A percentile compares a stretch with the other conserved stretches of the same genome.
Evolutionary conservation across 2,113 vertebrate species (phyloP).

Genomic region (Hyla sarda): DNA sequence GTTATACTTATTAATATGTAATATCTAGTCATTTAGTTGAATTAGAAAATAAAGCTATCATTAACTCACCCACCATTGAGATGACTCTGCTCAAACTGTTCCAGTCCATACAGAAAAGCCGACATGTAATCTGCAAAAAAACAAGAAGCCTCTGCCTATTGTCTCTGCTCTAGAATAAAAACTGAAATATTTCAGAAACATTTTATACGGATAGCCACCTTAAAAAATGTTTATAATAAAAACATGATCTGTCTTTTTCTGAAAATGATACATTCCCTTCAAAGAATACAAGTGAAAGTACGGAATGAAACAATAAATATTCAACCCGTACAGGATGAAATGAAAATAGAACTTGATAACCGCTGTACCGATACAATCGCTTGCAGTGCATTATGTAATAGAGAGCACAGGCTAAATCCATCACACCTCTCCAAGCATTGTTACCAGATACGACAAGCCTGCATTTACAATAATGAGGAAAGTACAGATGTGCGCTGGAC

Average conservation of each 20-base stretch:
- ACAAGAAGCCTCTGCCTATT: background rate
- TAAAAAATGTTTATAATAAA: background rate
- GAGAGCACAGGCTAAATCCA: background rate
- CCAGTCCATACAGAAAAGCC: background rate
- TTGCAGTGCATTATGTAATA: background rate
- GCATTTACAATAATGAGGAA: background rate
- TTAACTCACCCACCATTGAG: background rate
- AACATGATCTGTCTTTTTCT: background rate
- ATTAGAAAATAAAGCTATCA: too few species aligned
- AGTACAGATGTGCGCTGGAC: slow-evolving; percentile 41
- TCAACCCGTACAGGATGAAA: background rate
- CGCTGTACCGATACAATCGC: background rate
- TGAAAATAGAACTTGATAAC: slow-evolving; percentile 39
- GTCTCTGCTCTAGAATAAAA: background rate
- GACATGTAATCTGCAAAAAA: background rate
- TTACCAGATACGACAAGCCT: slow-evolving; percentile 19
- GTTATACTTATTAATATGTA: too few species aligned
- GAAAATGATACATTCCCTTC: background rate
- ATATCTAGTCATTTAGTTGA: too few species aligned
- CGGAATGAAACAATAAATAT: background rate
- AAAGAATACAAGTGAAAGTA: background rate
- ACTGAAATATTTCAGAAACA: background rate
- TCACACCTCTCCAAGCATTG: slow-evolving; percentile 21
- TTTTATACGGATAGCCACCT: background rate
- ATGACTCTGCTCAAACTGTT: background rate